These are phyloP conservation scores for Oriolus oriolus DNA, from an alignment of 2,113 vertebrate species.

Conservation along the genomic window DNA sequence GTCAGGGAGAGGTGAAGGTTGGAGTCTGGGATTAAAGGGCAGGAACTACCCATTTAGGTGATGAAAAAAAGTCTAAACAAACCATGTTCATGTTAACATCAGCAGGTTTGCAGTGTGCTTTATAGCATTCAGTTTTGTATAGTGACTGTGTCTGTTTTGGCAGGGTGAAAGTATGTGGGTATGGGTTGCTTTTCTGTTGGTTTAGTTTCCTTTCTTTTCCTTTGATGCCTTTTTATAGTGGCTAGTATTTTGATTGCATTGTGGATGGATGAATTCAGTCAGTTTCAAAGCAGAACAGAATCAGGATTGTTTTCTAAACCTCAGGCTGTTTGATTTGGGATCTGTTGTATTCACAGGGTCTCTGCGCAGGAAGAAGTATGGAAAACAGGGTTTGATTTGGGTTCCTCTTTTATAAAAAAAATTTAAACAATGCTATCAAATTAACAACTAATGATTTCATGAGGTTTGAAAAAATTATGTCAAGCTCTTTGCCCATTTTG, in stretches of 20 bases:
- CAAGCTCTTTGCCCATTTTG: not conserved
- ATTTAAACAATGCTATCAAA: not conserved
- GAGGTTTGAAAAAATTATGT: not conserved
- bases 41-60: not conserved
- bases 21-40: not conserved
- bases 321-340: not conserved
- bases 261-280: not conserved
- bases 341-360: not conserved
- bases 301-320: not conserved
- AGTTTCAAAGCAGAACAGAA: not conserved
- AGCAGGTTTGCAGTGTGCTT: not conserved
- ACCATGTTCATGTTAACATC: not conserved
- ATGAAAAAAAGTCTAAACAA: not conserved
- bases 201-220: constrained; percentile 5
- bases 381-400: not conserved
- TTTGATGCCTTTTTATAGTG: not conserved
- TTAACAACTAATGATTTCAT: not conserved
- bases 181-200: not conserved
- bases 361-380: not conserved
- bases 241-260: not conserved
- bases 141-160: not conserved
- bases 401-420: not conserved
- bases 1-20: not conserved
- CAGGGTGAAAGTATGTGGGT: not conserved
- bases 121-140: not conserved